A percentile compares a stretch with the other conserved stretches of the same genome.
Conservation (phyloP, 2,113 vertebrate genomes). For the Cranoglanis bouderius region DNA sequence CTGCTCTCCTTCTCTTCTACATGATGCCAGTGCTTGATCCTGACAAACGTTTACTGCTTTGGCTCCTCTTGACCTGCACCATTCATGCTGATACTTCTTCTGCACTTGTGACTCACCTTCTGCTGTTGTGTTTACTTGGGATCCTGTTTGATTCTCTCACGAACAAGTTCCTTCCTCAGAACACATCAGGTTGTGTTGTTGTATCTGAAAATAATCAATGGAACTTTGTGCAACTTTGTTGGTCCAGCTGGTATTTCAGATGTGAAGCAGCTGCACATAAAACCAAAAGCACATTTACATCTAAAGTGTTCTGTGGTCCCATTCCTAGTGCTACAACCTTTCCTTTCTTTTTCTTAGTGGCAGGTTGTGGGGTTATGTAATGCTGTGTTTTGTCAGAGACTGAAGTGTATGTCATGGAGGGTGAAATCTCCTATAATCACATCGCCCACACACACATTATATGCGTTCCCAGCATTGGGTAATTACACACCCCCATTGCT, state of each 20-base stretch:
- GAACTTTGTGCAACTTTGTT: not conserved
- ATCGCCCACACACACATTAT: constrained; percentile 34
- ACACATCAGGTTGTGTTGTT: not conserved
- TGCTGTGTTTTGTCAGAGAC: constrained; percentile 15
- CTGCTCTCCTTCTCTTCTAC: not conserved
- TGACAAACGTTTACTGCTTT: not conserved
- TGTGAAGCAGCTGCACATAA: not conserved
- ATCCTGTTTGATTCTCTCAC: not conserved
- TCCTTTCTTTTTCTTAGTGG: not conserved
- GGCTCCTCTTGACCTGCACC: not conserved
- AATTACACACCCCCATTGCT: constrained; percentile 10
- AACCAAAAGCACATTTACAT: not conserved
- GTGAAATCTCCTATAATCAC: constrained; percentile 35
- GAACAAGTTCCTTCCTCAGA: not conserved
- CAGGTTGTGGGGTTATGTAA: not conserved
- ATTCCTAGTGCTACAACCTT: not conserved
- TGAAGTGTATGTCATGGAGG: not conserved
- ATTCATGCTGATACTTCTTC: not conserved
- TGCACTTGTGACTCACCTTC: not conserved
- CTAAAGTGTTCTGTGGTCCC: not conserved
- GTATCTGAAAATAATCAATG: not conserved
- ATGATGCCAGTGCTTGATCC: not conserved
- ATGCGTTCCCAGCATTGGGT: constrained; percentile 13
- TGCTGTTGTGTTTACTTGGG: not conserved
- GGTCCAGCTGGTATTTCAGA: not conserved